Evolutionary conservation across 2,797 vertebrate species (phyloP).

Genomic region (Benthosema pterotum): DNA sequence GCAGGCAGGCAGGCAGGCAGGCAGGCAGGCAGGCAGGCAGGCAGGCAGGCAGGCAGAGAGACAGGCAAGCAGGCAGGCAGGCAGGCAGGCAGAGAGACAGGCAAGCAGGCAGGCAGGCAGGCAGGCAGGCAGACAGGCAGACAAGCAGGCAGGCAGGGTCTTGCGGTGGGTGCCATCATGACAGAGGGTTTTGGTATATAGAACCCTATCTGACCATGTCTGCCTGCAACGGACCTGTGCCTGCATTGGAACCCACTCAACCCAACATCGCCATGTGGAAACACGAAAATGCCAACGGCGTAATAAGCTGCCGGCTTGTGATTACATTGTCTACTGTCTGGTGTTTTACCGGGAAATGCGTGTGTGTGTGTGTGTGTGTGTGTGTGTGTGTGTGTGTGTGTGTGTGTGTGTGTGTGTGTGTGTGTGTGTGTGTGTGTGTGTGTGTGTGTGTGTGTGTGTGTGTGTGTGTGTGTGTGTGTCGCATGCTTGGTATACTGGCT

Average conservation of each 20-base stretch:
- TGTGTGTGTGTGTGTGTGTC: background rate
- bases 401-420: slow-evolving; percentile 27
- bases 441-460: slow-evolving; percentile 1
- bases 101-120: slow-evolving; percentile 16
- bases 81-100: no score
- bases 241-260: slow-evolving; percentile 36
- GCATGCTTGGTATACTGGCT: no score
- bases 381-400: slow-evolving; percentile 8
- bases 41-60: no score
- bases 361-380: slow-evolving; percentile 24
- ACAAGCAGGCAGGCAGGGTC: slow-evolving; percentile 18
- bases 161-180: slow-evolving; percentile 22
- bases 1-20: no score
- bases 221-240: slow-evolving; percentile 45
- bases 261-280: slow-evolving; percentile 48
- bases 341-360: background rate
- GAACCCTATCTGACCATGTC: slow-evolving; percentile 61
- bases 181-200: slow-evolving; percentile 57
- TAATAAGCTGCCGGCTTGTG: slow-evolving; percentile 52
- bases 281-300: slow-evolving; percentile 45
- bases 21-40: no score
- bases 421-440: slow-evolving; percentile 5
- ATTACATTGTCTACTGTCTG: slow-evolving; percentile 50
- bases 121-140: slow-evolving; percentile 37
- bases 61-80: no score